Evolutionary conservation across 1,140 invertebrate genomes (phyloP), one percentile per base, ranked within the genome.

Genomic region (Thrips palmi): DNA sequence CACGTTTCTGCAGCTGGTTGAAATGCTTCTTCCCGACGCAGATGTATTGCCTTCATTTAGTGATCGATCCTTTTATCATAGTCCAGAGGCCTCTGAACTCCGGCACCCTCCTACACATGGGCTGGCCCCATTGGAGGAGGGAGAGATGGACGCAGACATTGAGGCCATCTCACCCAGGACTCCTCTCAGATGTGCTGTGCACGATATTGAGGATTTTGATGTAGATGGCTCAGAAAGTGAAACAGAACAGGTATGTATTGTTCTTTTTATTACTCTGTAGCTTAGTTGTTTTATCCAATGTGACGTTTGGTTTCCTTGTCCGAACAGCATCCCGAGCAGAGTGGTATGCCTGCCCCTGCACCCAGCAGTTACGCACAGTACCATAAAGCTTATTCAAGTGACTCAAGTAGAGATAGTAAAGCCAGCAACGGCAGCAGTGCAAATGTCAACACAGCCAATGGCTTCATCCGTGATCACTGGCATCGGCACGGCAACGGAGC

Each of bases 1-100:
- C 12, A 74, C 76, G 37, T 97, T 97, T 59, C 63, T 84, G 36
- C 73, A 82, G 34, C 68, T 91, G 7, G 74, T 81, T 30, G 59
- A 62, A 7, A 55, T 69, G 45, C 57, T 87, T 40, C 55, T 74
- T 45, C 56, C 68, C 21, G 61, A 71, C 47, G 57, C 70, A 2
- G 57, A 65, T 44, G 55, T 68, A 12, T 43, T 47, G 37, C 46
- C 54, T 23, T 58, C 62, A 46, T 86, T 87, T 53, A 60, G 67
- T 15, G 52, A 64, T 33, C 67, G 79, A n/a, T 81, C 79, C 31
- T 87, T 83, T 60, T 87, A 77, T 55, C 73, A 83, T 53, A 71
- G 70, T 37, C 56, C 68, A 3, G 68, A 70, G 34, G 79, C 75
- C 0, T 51, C 58, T 6, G 68, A 71, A 40, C 63, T 62, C 3